Conservation (phyloP, 2,113 vertebrate genomes). For the Hyaena hyaena region DNA sequence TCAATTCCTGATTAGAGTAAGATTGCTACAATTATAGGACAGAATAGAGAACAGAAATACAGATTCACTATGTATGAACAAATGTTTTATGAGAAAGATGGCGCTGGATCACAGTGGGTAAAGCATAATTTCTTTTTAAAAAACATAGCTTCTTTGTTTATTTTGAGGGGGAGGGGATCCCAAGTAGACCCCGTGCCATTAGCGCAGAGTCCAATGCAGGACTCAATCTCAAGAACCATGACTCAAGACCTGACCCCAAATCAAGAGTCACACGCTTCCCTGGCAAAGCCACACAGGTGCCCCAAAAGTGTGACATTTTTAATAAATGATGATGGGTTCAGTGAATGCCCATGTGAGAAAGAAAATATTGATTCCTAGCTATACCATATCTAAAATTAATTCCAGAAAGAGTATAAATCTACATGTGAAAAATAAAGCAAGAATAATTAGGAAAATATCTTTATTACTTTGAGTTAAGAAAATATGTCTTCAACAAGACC, state of each 20-base stretch:
- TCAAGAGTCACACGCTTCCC: too few relatives aligned
- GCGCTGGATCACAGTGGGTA: neutral
- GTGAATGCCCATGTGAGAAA: neutral
- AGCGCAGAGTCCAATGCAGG: too few relatives aligned
- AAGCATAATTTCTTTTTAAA: neutral
- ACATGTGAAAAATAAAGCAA: neutral
- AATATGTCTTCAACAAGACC: conserved; percentile 9
- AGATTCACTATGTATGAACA: neutral
- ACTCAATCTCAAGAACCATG: too few relatives aligned
- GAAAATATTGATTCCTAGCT: neutral
- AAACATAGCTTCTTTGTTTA: too few relatives aligned
- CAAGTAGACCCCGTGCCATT: too few relatives aligned
- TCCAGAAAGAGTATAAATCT: neutral
- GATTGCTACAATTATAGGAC: neutral
- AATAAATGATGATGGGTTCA: neutral
- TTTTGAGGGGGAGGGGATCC: too few relatives aligned
- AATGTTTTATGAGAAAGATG: neutral
- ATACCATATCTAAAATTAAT: neutral
- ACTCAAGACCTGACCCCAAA: too few relatives aligned
- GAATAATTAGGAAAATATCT: neutral
- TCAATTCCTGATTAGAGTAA: neutral
- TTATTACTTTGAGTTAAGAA: neutral
- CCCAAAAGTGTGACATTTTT: neutral
- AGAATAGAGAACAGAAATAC: neutral
- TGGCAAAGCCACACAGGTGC: too few relatives aligned